Base-by-base conservation (phyloP, 2,797 vertebrate genomes). In the Melanogrammus aeglefinus region DNA sequence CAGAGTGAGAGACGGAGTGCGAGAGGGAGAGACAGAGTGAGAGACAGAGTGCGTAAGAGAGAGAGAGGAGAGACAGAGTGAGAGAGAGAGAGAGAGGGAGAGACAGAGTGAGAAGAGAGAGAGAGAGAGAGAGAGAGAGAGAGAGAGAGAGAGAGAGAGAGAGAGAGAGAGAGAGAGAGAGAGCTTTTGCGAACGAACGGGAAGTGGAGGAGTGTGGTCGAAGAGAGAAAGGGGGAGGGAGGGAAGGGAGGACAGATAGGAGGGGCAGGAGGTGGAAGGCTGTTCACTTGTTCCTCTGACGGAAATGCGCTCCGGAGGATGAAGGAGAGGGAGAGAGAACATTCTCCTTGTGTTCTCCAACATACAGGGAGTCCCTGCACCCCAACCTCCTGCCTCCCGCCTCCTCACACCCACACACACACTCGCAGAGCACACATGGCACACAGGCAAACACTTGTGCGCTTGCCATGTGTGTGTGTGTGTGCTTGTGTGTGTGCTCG, bases 241-340 rank as follows among this genome's bases (percentile, higher is more conserved):
- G 79, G 72, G 75, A 18, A 75, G 79, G 84, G 84, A 87, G 81
- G 89, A 90, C 85, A 86, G 85, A 86, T 4, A 76, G 75, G 72
- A 77, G 75, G 39, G 21, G 72, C 27, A 69, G 81, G 88, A 90
- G 84, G 83, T 87, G 82, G 89, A 90, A 91, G 88, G 39, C 33
- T 57, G 86, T 89, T 93, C 92, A 93, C 91, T 93, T 92, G 92
- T 91, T 93, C 89, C 91, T 90, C 85, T 88, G 88, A 91, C 85
- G 86, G 90, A 91, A 93, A 93, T 92, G 87, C 81, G 82, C 79
- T 88, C 87, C 91, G 89, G 88, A 91, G 90, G 87, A 89, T 89
- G 88, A 87, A 83, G 82, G 85, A 89, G 79, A 87, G 78, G 36
- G 57, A 69, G 47, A 77, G 41, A 76, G 74, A 76, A 35, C 69